Conservation (phyloP, 2,113 vertebrate genomes). For the Ramphastos sulfuratus region DNA sequence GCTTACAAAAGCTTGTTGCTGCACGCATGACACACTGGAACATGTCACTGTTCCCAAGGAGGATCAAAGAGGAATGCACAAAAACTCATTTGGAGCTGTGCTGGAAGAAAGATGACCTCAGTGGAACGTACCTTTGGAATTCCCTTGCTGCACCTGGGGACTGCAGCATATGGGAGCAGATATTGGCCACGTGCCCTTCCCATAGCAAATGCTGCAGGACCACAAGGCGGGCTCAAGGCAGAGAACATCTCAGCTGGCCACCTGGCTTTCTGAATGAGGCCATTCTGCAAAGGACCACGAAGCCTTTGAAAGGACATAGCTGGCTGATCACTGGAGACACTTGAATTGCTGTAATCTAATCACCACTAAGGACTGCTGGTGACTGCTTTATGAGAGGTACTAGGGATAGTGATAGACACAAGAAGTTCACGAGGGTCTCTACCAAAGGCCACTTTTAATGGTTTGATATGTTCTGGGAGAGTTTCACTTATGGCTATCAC, state of each 20-base stretch:
- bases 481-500: background rate
- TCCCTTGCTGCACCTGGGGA: background rate
- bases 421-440: background rate
- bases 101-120: background rate
- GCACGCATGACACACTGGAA: fast-evolving
- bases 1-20: background rate
- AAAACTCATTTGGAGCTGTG: background rate
- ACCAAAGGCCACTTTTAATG: background rate
- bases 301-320: background rate
- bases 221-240: background rate
- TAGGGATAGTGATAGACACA: background rate
- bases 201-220: background rate
- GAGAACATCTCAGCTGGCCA: background rate
- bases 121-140: background rate
- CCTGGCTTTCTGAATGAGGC: background rate
- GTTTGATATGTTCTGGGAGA: background rate
- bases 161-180: background rate
- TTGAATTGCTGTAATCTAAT: background rate
- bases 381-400: background rate
- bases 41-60: background rate
- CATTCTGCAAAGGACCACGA: fast-evolving
- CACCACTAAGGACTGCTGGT: background rate
- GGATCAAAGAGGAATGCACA: background rate
- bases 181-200: fast-evolving
- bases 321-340: background rate